These are phyloP conservation scores for Coenonympha glycerion DNA, from an alignment of 2,888 invertebrate genomes.

Conservation along the genomic window DNA sequence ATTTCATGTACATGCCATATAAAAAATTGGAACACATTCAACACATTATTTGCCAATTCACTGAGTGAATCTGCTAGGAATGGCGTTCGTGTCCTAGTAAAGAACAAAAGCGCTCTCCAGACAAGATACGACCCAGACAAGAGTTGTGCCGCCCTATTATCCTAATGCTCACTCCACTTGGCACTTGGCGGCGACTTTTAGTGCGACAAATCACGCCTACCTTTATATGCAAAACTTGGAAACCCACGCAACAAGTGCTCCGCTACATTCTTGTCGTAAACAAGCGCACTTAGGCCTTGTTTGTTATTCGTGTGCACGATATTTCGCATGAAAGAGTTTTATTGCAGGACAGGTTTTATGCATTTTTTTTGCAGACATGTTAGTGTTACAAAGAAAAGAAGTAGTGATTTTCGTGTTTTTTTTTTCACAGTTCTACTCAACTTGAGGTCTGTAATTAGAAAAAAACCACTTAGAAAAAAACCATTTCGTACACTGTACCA, in stretches of 20 bases:
- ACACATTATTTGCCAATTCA: too few species aligned
- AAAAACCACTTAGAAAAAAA: too few species aligned
- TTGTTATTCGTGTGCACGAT: conserved; percentile 9
- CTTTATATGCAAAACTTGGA: conserved; percentile 14
- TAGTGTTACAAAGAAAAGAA: neutral
- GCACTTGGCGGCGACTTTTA: conserved; percentile 7
- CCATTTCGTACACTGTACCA: too few species aligned
- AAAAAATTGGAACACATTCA: too few species aligned
- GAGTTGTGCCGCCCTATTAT: neutral
- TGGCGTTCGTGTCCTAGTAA: too few species aligned
- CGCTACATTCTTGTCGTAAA: conserved; percentile 14
- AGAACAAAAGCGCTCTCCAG: neutral
- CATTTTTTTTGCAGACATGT: conserved; percentile 2
- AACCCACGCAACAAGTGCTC: conserved; percentile 25
- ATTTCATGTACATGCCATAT: too few species aligned
- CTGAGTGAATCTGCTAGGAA: too few species aligned
- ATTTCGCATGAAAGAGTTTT: conserved; percentile 9
- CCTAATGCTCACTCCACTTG: conserved; percentile 1
- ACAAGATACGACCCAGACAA: neutral
- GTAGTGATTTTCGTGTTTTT: neutral
- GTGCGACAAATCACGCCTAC: conserved; percentile 22
- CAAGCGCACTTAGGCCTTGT: conserved; percentile 8
- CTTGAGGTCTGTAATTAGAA: neutral
- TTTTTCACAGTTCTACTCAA: neutral
- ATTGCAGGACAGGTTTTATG: neutral